A percentile compares a stretch with the other conserved stretches of the same genome.
Conservation (phyloP, 2,113 vertebrate species). For the Nannospalax galili region DNA sequence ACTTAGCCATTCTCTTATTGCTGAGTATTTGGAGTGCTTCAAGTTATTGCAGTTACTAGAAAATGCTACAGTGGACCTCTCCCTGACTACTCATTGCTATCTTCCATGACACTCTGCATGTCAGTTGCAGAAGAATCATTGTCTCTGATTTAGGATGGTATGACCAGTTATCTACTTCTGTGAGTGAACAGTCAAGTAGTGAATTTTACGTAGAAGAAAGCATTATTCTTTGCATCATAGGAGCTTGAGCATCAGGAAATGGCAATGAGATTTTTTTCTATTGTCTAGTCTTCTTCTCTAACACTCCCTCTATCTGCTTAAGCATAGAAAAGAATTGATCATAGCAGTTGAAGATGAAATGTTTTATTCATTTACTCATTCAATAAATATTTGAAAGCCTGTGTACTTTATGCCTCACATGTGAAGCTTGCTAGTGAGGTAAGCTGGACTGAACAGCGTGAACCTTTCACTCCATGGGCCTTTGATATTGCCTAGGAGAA, state of each 20-base stretch:
- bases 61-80: neutral
- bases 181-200: neutral
- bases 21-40: neutral
- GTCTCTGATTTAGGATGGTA: neutral
- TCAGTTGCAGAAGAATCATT: slow-evolving; percentile 42
- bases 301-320: neutral
- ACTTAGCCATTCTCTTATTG: slow-evolving; percentile 29
- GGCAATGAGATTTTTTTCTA: slow-evolving; percentile 27
- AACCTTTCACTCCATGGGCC: neutral
- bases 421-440: neutral
- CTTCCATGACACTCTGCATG: neutral
- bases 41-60: neutral
- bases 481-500: neutral
- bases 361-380: slow-evolving; percentile 61
- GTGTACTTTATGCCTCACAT: neutral
- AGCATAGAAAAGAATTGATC: neutral
- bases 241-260: slow-evolving; percentile 70
- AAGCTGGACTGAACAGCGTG: neutral
- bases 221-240: slow-evolving; percentile 74
- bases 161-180: neutral
- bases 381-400: slow-evolving; percentile 48
- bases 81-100: neutral
- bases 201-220: slow-evolving; percentile 49
- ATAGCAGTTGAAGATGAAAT: slow-evolving; percentile 35
- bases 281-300: slow-evolving; percentile 70